phyloP scores from a whole-genome alignment of 2,113 vertebrate species.

The Andinoacara biseriatus region DNA sequence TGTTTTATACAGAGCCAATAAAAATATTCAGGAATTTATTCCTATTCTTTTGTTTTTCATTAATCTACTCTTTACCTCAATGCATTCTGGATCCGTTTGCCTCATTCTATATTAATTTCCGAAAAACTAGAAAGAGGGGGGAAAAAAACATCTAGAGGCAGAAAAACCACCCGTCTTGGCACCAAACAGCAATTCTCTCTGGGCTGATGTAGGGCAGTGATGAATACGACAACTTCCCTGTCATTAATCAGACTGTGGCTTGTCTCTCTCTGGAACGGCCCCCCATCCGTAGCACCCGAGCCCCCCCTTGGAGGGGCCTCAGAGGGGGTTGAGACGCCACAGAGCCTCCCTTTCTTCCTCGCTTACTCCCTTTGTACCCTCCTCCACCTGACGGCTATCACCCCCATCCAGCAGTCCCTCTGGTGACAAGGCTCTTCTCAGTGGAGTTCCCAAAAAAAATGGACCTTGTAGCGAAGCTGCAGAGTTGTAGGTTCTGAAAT shows the following conservation, averaged over 20 bases:
- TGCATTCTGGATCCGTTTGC: constrained; percentile 4
- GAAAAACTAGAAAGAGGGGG: not conserved
- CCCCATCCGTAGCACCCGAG: constrained; percentile 1
- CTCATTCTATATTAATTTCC: constrained; percentile 51
- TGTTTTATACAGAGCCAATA: not conserved
- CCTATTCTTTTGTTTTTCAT: not conserved
- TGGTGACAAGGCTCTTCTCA: constrained; percentile 32
- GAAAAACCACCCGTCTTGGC: constrained; percentile 24
- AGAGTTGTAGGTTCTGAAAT: not conserved
- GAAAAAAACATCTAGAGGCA: constrained; percentile 26
- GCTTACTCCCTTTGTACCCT: not conserved
- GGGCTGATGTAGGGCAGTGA: constrained; percentile 65
- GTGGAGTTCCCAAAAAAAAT: constrained; percentile 24
- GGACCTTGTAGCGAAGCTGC: not conserved
- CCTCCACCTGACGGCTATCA: constrained; percentile 23
- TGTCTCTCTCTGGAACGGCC: constrained; percentile 52
- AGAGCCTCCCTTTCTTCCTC: not conserved
- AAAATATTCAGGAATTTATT: constrained; percentile 6
- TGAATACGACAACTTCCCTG: constrained; percentile 55
- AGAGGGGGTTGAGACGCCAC: not conserved
- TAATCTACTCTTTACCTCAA: constrained; percentile 28
- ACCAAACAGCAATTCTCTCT: constrained; percentile 37
- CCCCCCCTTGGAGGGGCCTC: constrained; percentile 24
- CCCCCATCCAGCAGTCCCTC: constrained; percentile 23
- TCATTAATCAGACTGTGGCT: constrained; percentile 72